Evolutionary conservation across 2,888 invertebrate genomes (phyloP).

Genomic region (Isotomurus palustris): DNA sequence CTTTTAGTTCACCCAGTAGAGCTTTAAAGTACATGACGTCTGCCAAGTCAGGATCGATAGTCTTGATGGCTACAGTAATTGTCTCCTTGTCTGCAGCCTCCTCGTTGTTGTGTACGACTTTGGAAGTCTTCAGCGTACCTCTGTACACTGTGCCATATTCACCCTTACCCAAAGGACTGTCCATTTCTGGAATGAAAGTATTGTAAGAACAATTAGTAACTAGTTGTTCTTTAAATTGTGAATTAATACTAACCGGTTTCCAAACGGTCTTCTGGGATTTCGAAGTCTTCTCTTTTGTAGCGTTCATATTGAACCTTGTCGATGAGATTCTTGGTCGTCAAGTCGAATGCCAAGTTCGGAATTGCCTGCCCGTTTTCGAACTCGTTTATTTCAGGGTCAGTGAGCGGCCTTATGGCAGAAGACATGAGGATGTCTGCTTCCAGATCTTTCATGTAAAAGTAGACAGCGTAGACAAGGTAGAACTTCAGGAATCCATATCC

Average conservation of each 20-base stretch:
- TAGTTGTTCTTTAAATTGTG: background rate
- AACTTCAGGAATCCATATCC: background rate
- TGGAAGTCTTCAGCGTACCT: background rate
- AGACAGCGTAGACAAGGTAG: background rate
- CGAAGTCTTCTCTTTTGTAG: slow-evolving; percentile 6
- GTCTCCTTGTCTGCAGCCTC: background rate
- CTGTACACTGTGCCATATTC: slow-evolving; percentile 6
- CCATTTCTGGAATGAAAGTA: background rate
- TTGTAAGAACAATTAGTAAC: too few relatives aligned
- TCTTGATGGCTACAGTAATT: slow-evolving; percentile 1
- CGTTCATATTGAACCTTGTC: background rate
- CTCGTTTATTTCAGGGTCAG: background rate
- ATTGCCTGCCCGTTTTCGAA: background rate
- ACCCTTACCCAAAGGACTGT: background rate
- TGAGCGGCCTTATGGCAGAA: background rate
- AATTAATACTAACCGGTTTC: background rate
- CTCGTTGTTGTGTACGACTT: background rate
- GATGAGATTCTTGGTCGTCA: background rate
- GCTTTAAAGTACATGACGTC: slow-evolving; percentile 6
- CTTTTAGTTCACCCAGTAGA: background rate
- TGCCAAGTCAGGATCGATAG: background rate
- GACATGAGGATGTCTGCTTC: background rate
- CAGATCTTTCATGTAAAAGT: background rate
- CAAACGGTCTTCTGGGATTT: background rate
- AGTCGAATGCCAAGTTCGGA: background rate